Conservation (phyloP, 2,113 vertebrate species). For the Pelvicachromis taeniatus region DNA sequence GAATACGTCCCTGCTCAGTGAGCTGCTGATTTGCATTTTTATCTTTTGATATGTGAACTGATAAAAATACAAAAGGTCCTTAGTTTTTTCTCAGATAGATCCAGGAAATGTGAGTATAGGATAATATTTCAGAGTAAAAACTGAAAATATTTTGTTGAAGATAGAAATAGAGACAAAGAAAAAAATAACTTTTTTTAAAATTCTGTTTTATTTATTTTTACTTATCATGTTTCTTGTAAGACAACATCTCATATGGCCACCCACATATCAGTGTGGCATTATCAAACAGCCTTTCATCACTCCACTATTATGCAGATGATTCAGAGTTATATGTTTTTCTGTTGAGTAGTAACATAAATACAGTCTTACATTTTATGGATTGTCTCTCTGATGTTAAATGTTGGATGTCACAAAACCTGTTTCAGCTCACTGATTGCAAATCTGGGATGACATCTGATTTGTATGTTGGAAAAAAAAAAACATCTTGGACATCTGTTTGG, state of each 20-base stretch:
- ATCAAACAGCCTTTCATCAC: background rate
- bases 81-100: background rate
- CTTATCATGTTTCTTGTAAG: background rate
- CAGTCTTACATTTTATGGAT: background rate
- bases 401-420: background rate
- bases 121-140: background rate
- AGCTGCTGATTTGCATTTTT: background rate
- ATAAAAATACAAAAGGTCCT: background rate
- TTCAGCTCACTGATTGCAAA: background rate
- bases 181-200: background rate
- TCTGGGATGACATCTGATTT: background rate
- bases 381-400: background rate
- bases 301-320: background rate
- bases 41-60: background rate
- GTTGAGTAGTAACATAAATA: background rate
- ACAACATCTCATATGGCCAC: background rate
- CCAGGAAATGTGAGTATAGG: background rate
- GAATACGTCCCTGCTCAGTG: background rate
- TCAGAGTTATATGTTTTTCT: background rate
- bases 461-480: background rate
- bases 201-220: background rate
- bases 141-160: background rate
- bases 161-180: background rate
- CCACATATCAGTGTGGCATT: background rate
- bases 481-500: background rate